Evolutionary conservation across 1,140 invertebrate genomes (phyloP).

Genomic region (Trichoplusia ni): DNA sequence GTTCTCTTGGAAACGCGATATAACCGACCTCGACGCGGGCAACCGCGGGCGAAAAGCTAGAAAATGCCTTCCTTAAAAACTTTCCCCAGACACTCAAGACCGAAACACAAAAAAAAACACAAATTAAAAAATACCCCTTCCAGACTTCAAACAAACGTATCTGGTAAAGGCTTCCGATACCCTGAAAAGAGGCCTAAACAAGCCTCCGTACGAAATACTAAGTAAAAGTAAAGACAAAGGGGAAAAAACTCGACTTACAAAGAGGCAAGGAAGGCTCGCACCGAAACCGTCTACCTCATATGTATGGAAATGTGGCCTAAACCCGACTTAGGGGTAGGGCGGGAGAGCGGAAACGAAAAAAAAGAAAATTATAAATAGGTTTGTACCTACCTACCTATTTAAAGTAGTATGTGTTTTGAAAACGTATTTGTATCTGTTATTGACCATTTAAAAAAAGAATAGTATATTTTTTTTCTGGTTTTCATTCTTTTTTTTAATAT

Average conservation of each 20-base stretch:
- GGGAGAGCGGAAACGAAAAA: neutral
- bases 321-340: slow-evolving; percentile 35
- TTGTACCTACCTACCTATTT: neutral
- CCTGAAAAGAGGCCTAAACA: neutral
- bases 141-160: neutral
- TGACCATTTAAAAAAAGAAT: too few species aligned
- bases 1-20: too few species aligned
- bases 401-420: too few species aligned
- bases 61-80: too few species aligned
- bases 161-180: neutral
- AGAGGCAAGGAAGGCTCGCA: neutral
- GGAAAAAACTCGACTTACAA: slow-evolving; percentile 5
- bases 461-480: too few species aligned
- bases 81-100: too few species aligned
- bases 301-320: slow-evolving; percentile 59
- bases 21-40: too few species aligned
- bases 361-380: neutral
- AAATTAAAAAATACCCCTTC: too few species aligned
- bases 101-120: too few species aligned
- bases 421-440: neutral
- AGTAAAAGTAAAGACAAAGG: slow-evolving; percentile 16
- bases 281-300: slow-evolving; percentile 45
- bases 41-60: too few species aligned
- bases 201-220: neutral
- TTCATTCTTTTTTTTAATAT: too few species aligned